phyloP scores from a whole-genome alignment of 2,797 vertebrate species.

The Brachyalestes nurse region DNA sequence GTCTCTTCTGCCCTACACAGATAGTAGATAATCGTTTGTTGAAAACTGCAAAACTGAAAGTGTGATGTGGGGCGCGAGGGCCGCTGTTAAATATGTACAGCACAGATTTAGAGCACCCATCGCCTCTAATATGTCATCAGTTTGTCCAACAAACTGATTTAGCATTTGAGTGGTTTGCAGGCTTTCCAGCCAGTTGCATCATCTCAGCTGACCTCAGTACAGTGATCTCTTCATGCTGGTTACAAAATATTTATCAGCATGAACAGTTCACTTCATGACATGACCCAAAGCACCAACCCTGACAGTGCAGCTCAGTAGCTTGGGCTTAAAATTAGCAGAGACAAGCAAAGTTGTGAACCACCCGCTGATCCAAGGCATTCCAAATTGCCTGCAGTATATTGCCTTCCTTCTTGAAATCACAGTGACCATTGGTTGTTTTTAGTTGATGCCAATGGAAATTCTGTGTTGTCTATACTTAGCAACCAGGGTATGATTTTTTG shows the following conservation, averaged over 20 bases:
- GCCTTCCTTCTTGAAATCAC: no score
- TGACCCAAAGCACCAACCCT: not conserved
- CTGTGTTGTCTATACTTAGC: no score
- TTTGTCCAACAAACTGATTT: not conserved
- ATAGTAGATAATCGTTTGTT: not conserved
- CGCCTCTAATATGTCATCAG: not conserved
- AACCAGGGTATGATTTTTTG: no score
- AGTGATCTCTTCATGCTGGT: not conserved
- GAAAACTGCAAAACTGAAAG: not conserved
- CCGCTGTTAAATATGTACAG: not conserved
- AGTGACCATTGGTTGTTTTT: no score
- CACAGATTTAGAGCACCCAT: not conserved
- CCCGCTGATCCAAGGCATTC: not conserved
- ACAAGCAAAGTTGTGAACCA: not conserved
- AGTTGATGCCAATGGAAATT: no score
- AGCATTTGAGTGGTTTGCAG: not conserved
- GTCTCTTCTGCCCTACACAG: not conserved
- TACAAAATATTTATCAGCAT: constrained; percentile 3
- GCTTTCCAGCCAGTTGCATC: constrained; percentile 7
- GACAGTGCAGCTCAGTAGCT: not conserved
- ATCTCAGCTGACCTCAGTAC: not conserved
- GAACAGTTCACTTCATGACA: not conserved
- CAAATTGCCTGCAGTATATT: not conserved
- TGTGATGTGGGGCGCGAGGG: not conserved
- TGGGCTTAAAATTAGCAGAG: not conserved